Evolutionary conservation across 2,113 vertebrate genomes (phyloP), one percentile per base, ranked within the genome.

Genomic region (Ammospiza caudacuta): DNA sequence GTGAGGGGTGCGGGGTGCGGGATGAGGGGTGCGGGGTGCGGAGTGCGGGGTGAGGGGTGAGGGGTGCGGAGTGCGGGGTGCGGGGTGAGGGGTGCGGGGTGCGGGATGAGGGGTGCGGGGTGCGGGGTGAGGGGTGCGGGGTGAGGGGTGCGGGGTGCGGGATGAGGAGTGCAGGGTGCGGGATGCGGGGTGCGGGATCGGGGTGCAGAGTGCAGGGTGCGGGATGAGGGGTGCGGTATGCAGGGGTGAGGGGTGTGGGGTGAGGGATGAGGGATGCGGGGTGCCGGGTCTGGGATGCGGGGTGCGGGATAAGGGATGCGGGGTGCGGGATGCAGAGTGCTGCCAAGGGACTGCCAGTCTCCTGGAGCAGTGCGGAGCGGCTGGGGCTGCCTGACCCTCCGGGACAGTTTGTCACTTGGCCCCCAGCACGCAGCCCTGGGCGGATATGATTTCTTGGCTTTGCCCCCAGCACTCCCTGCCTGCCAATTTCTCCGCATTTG

Each of bases 361-460:
- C 68, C 3, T 8, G 92, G 12, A 89, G 92, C 92, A 81, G 47
- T 20, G 92, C 16, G 6, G 80, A 14, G 90, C 95, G 39, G 79
- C 90, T 15, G 63, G 69, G 79, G 69, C 95, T 77, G 89, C 76
- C 92, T 35, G 83, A 55, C 89, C 76, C 89, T 33, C 39, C 1
- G 83, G 91, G 76, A 81, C 83, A 55, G 9, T 78, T 66, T 72
- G 92, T 75, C 10, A n/a, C 93, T 92, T 47, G 92, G 95, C 94
- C n/a, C 37, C n/a, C 3, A 7, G 70, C 58, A 3, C 6, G 6
- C 52, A 70, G 92, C 94, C 78, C 91, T 9, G 21, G 94, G 91
- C 89, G 95, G 94, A 95, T 96, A 85, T 63, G 83, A 72, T 95
- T 93, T 92, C 92, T 96, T 97, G 95, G 95, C 96, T 92, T 75